Conservation (phyloP, 2,113 vertebrate species). For the Macquaria australasica region DNA sequence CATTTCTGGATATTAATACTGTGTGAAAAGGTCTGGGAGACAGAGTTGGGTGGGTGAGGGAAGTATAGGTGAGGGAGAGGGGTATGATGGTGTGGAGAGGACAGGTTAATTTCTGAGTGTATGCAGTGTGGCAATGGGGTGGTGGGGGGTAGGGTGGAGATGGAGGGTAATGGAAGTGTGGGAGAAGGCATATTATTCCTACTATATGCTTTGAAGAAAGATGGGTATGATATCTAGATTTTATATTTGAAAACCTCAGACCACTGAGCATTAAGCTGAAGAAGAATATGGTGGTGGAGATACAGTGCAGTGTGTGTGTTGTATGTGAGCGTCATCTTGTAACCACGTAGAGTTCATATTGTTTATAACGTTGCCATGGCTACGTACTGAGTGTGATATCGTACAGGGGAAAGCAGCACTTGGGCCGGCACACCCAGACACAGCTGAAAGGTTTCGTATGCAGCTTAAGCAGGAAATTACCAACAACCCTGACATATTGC, state of each 20-base stretch:
- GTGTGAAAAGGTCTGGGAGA: not conserved
- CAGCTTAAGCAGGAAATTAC: slow-evolving; percentile 56
- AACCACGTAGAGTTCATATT: not conserved
- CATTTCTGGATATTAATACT: slow-evolving; percentile 5
- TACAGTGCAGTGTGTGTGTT: not conserved
- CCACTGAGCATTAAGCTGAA: not conserved
- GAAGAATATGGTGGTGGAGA: not conserved
- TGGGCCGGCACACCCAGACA: slow-evolving; percentile 50
- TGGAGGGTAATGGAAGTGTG: not conserved
- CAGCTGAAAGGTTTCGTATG: slow-evolving; percentile 18
- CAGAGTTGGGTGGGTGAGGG: not conserved
- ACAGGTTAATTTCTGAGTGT: not conserved
- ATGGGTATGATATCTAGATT: not conserved
- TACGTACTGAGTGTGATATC: slow-evolving; percentile 29
- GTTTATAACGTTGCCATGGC: slow-evolving; percentile 52
- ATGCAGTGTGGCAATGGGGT: not conserved
- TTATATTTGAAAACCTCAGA: not conserved
- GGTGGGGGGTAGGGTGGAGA: not conserved
- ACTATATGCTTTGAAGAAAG: not conserved
- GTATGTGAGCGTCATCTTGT: not conserved
- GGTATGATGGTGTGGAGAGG: not conserved
- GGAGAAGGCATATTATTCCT: not conserved
- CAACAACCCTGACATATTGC: slow-evolving; percentile 12
- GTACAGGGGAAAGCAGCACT: slow-evolving; percentile 17
- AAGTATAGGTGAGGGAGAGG: not conserved